Conservation (phyloP, 2,888 invertebrate species). For the Melanargia galathea region DNA sequence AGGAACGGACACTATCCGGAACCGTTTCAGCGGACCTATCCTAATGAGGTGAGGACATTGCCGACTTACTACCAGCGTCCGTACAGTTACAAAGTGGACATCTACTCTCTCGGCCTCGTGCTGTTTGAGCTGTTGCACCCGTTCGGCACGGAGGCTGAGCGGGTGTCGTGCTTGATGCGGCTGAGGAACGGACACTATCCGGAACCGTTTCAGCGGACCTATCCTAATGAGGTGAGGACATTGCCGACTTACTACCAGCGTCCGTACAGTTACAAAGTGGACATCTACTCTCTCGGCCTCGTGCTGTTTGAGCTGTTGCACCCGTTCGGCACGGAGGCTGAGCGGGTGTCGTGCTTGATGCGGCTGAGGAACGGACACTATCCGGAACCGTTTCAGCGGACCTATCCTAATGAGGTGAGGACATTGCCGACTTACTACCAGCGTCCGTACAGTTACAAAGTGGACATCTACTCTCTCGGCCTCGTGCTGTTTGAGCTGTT, state of each 20-base stretch:
- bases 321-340: constrained; percentile 95
- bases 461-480: constrained; percentile 97
- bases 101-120: constrained; percentile 96
- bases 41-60: constrained; percentile 84
- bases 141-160: constrained; percentile 95
- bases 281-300: constrained; percentile 96
- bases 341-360: constrained; percentile 87
- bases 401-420: constrained; percentile 87
- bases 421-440: background rate
- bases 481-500: constrained; percentile 96
- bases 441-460: constrained; percentile 53
- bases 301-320: constrained; percentile 96
- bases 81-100: constrained; percentile 85
- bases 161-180: constrained; percentile 85
- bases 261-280: constrained; percentile 78
- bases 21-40: constrained; percentile 84
- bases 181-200: constrained; percentile 88
- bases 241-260: background rate
- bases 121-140: constrained; percentile 95
- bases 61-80: background rate
- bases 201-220: constrained; percentile 82
- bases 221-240: constrained; percentile 86
- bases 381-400: constrained; percentile 85
- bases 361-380: constrained; percentile 85
- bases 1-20: constrained; percentile 86